Percentiles rank a stretch among this genome's conserved stretches.
Evolutionary conservation across 2,797 vertebrate species (phyloP).

Genomic region (Emydoidea blandingii): DNA sequence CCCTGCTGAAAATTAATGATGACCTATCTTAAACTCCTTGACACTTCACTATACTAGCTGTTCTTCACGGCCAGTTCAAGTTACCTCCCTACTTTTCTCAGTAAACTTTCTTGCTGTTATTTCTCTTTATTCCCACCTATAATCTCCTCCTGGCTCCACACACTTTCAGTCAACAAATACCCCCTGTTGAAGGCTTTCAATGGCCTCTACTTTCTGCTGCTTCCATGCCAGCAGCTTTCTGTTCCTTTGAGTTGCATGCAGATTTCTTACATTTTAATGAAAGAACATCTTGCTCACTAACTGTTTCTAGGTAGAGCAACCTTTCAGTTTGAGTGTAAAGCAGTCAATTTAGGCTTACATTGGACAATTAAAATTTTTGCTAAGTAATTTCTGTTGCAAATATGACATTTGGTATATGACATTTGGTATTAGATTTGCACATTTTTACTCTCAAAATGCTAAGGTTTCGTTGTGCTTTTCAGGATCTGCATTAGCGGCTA

Average conservation of each 20-base stretch:
- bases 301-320: background rate
- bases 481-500: slow-evolving; percentile 98
- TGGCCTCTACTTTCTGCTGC: background rate
- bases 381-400: background rate
- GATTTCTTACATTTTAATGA: background rate
- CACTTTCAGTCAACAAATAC: background rate
- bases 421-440: background rate
- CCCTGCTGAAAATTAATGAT: background rate
- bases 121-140: background rate
- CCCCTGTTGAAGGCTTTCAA: background rate
- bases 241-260: background rate
- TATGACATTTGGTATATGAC: background rate
- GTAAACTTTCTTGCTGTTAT: background rate
- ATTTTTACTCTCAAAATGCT: background rate
- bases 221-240: background rate
- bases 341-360: background rate
- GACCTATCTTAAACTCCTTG: background rate
- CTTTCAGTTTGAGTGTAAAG: background rate
- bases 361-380: background rate
- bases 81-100: background rate
- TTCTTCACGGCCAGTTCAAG: background rate
- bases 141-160: background rate
- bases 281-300: background rate
- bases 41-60: accelerated
- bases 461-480: slow-evolving; percentile 38